phyloP scores from a whole-genome alignment of 35 echinoderm and acorn worm species.

The Nesometra sesokonis region DNA sequence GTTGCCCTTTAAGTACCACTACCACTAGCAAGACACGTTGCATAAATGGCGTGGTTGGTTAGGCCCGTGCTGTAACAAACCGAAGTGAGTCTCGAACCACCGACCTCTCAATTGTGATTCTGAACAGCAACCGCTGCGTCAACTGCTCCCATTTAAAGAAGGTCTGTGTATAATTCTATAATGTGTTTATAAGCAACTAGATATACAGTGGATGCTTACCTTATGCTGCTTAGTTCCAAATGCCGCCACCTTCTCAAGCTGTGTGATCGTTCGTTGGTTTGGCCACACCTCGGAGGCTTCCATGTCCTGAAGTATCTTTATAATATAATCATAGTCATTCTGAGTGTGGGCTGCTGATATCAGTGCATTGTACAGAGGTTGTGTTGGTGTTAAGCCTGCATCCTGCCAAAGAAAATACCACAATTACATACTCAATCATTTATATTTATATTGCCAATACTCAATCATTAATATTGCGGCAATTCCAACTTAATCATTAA shows the following conservation, averaged over 20 bases:
- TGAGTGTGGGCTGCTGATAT: conserved; percentile 19
- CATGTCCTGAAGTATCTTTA: conserved; percentile 40
- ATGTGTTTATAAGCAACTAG: neutral
- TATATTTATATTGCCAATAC: no score
- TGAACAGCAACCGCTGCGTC: no score
- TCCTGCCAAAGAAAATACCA: neutral
- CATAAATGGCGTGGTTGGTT: no score
- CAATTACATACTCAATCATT: no score
- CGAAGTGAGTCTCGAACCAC: no score
- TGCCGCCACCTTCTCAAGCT: conserved; percentile 33
- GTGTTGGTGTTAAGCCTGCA: conserved; percentile 13
- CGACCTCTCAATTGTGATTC: no score
- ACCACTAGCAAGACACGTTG: no score
- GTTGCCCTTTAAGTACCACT: no score
- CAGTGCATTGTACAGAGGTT: conserved; percentile 25
- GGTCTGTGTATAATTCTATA: neutral
- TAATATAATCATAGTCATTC: conserved; percentile 37
- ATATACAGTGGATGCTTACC: conserved; percentile 1
- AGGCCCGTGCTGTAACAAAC: no score
- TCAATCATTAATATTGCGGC: no score
- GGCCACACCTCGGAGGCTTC: conserved; percentile 18
- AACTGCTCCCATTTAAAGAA: neutral
- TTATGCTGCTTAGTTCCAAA: conserved; percentile 16
- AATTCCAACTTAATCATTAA: no score
- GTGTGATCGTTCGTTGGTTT: conserved; percentile 26